A percentile compares a stretch with the other conserved stretches of the same genome.
phyloP scores from a whole-genome alignment of 2,797 vertebrate species.

The Anniella stebbinsi region DNA sequence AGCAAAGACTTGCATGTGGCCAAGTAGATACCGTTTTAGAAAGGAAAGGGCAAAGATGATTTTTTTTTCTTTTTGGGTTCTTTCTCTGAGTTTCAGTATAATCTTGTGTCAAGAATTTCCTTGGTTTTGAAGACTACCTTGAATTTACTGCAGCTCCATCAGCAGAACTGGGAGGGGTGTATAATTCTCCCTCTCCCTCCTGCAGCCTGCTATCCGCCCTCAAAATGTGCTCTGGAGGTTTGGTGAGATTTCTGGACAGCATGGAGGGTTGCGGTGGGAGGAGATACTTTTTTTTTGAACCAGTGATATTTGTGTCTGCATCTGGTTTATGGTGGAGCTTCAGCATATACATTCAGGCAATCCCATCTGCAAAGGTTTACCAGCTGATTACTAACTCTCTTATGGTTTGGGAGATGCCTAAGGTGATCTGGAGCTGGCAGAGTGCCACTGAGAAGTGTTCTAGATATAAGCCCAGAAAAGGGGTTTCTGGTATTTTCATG shows the following conservation, averaged over 20 bases:
- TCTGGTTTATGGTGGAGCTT: background rate
- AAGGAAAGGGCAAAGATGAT: constrained; percentile 49
- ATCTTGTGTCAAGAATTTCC: constrained; percentile 17
- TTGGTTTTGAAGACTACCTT: background rate
- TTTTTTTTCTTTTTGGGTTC: background rate
- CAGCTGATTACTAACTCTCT: background rate
- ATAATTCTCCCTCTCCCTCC: too few relatives aligned
- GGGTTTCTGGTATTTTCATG: background rate
- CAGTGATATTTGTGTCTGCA: background rate
- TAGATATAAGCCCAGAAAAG: background rate
- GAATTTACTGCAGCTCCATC: too few relatives aligned
- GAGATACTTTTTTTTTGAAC: background rate
- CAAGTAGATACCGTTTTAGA: constrained; percentile 40
- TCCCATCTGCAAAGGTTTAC: background rate
- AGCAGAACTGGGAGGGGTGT: too few relatives aligned
- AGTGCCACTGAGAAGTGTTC: background rate
- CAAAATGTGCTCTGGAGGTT: too few relatives aligned
- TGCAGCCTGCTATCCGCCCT: too few relatives aligned
- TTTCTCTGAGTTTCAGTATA: constrained; percentile 30
- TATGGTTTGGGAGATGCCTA: background rate
- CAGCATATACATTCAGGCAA: background rate
- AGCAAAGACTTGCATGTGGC: constrained; percentile 46
- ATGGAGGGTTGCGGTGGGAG: too few relatives aligned
- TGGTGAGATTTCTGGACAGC: too few relatives aligned
- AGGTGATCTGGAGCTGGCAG: background rate